phyloP scores from a whole-genome alignment of 1,140 invertebrate species.

The Drosophila eugracilis region DNA sequence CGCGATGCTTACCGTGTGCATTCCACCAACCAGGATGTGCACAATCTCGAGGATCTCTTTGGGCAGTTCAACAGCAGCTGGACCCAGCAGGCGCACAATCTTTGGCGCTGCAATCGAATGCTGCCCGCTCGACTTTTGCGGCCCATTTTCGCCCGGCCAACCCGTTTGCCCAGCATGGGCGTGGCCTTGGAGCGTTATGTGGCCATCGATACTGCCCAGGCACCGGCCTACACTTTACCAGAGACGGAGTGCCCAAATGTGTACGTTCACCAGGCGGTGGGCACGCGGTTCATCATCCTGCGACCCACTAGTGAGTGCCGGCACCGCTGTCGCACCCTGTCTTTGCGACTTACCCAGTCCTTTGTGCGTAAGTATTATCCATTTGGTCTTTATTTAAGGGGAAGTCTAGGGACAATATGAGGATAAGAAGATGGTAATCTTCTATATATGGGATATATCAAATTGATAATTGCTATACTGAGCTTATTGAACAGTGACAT shows the following conservation, averaged over 20 bases:
- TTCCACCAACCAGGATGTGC: constrained; percentile 85
- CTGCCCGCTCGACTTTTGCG: constrained; percentile 87
- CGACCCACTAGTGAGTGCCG: constrained; percentile 88
- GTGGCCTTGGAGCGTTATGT: constrained; percentile 89
- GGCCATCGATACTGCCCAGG: constrained; percentile 88
- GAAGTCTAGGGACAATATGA: too few relatives aligned
- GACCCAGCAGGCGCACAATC: constrained; percentile 60
- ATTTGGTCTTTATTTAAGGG: too few relatives aligned
- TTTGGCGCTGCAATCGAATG: constrained; percentile 89
- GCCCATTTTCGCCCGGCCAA: constrained; percentile 87
- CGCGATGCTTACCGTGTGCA: constrained; percentile 85
- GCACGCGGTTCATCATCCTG: constrained; percentile 88
- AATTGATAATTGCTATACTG: background rate
- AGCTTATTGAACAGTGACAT: background rate
- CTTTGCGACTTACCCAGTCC: constrained; percentile 87
- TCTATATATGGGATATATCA: too few relatives aligned
- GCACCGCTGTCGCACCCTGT: constrained; percentile 87
- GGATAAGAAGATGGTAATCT: too few relatives aligned
- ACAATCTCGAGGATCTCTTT: constrained; percentile 83
- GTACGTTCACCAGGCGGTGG: constrained; percentile 88
- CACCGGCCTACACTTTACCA: constrained; percentile 87
- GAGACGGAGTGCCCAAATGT: constrained; percentile 90
- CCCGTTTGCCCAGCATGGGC: constrained; percentile 85
- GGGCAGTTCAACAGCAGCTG: constrained; percentile 71
- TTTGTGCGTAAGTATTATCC: constrained; percentile 88